Percentiles rank a stretch among this genome's conserved stretches.
phyloP scores from a whole-genome alignment of 1,140 invertebrate genomes.

The Panulirus ornatus region DNA sequence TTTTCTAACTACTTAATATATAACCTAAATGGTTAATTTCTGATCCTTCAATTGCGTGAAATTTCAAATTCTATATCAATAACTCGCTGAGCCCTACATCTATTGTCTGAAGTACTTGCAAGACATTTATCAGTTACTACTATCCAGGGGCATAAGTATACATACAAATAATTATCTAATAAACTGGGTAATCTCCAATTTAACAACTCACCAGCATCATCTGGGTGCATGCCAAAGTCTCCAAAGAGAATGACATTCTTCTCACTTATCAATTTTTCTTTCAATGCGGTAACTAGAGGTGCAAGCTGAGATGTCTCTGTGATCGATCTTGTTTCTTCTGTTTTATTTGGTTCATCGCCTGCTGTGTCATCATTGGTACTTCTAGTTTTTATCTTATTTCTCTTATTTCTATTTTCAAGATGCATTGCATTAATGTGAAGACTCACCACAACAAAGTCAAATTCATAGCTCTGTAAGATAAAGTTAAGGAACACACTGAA shows the following conservation, averaged over 20 bases:
- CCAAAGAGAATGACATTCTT: conserved; percentile 78
- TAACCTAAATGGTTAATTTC: too few relatives aligned
- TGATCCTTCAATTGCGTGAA: neutral
- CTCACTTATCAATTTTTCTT: conserved; percentile 73
- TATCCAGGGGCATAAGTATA: too few relatives aligned
- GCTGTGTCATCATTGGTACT: neutral
- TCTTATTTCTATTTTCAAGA: neutral
- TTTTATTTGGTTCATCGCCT: neutral
- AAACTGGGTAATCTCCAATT: neutral
- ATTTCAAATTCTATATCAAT: neutral
- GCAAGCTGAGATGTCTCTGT: conserved; percentile 47
- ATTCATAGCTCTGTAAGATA: conserved; percentile 34
- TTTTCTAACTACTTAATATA: neutral
- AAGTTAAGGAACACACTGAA: too few relatives aligned
- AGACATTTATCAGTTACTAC: too few relatives aligned
- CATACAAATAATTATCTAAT: neutral
- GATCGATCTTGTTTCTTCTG: neutral
- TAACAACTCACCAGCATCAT: conserved; percentile 66
- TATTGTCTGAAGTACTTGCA: too few relatives aligned
- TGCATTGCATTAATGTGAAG: conserved; percentile 51
- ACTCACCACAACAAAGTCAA: conserved; percentile 60
- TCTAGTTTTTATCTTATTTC: neutral
- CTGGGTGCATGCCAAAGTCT: conserved; percentile 77
- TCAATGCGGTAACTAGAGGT: conserved; percentile 54
- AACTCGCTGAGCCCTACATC: neutral